These are phyloP conservation scores for Pterocles gutturalis DNA, from an alignment of 2,113 vertebrate genomes.

Conservation along the genomic window DNA sequence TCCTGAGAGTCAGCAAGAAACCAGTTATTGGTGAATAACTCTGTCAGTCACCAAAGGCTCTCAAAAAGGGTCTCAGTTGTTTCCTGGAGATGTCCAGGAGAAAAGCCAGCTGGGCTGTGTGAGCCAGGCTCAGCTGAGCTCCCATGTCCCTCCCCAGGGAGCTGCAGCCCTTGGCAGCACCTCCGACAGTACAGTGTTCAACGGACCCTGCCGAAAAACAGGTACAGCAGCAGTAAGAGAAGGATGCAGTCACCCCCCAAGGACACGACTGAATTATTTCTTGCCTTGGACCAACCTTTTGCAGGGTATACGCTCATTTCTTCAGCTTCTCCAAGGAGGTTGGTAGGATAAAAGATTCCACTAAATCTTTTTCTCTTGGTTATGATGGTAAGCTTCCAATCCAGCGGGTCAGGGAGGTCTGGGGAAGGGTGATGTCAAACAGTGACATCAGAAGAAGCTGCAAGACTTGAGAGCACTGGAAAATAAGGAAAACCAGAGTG, in stretches of 20 bases:
- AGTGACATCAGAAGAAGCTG: background rate
- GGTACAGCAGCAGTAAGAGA: background rate
- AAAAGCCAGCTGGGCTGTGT: background rate
- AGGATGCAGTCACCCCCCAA: background rate
- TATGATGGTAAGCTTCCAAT: background rate
- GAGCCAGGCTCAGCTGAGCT: background rate
- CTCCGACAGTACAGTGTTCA: fast-evolving
- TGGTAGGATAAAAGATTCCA: background rate
- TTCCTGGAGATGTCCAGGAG: background rate
- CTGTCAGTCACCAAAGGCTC: background rate
- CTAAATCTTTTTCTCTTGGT: background rate
- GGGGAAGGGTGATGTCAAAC: background rate
- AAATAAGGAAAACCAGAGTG: background rate
- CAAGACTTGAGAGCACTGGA: background rate
- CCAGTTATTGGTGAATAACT: background rate
- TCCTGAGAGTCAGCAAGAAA: background rate
- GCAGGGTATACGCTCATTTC: background rate
- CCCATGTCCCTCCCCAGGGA: fast-evolving
- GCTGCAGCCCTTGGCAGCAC: background rate
- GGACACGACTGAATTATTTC: background rate
- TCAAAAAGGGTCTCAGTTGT: background rate
- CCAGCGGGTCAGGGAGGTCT: background rate
- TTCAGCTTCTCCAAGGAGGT: background rate
- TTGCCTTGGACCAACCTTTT: background rate
- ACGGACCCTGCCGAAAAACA: background rate